A percentile compares a stretch with the other conserved stretches of the same genome.
phyloP scores from a whole-genome alignment of 2,888 invertebrate species.

The Noctua janthe region DNA sequence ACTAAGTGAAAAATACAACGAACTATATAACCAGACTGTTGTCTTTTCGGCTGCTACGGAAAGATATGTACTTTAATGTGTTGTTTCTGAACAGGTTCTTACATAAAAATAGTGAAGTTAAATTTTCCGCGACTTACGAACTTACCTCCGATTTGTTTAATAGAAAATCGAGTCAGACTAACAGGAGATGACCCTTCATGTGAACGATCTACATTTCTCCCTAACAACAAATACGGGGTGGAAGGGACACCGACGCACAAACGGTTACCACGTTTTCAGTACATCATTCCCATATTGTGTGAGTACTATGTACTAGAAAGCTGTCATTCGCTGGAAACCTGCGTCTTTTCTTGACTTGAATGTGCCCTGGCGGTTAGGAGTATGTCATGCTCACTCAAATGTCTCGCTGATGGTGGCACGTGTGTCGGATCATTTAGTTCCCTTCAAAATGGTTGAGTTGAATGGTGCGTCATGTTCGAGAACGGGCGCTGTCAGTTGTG shows the following conservation, averaged over 20 bases:
- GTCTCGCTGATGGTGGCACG: too few relatives aligned
- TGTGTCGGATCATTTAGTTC: too few relatives aligned
- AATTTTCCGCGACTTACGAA: neutral
- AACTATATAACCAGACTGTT: neutral
- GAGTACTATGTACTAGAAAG: too few relatives aligned
- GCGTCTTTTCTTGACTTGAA: too few relatives aligned
- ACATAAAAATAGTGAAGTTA: neutral
- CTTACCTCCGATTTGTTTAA: neutral
- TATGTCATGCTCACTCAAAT: too few relatives aligned
- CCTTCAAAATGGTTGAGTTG: too few relatives aligned
- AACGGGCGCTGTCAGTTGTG: too few relatives aligned
- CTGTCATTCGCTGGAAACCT: too few relatives aligned
- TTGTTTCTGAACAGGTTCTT: neutral
- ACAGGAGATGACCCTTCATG: neutral
- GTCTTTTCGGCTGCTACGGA: slow-evolving; percentile 1
- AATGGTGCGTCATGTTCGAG: too few relatives aligned
- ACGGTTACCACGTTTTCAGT: neutral
- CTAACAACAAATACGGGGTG: neutral
- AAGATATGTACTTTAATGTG: slow-evolving; percentile 12
- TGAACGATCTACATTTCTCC: neutral
- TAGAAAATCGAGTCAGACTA: neutral
- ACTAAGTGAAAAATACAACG: slow-evolving; percentile 22
- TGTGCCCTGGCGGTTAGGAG: too few relatives aligned
- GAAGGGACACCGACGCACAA: neutral
- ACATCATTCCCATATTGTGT: too few relatives aligned